phyloP scores from a whole-genome alignment of 2,113 vertebrate genomes.

The Morone saxatilis region DNA sequence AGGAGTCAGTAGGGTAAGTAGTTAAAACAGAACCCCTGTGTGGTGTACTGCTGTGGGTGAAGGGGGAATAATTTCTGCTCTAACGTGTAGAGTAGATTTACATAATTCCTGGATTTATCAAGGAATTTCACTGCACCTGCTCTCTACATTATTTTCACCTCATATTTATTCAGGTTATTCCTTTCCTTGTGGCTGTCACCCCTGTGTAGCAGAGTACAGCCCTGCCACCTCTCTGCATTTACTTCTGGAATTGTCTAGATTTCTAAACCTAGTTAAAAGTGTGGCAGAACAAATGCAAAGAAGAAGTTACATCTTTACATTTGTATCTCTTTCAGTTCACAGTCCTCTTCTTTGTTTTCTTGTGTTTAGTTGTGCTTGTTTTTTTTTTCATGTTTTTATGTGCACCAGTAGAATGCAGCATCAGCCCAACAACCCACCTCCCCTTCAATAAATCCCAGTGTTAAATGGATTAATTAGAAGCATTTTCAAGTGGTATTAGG shows the following conservation, averaged over 20 bases:
- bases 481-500: constrained; percentile 62
- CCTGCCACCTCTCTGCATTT: constrained; percentile 15
- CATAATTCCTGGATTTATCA: constrained; percentile 57
- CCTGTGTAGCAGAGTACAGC: neutral
- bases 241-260: neutral
- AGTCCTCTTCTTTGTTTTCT: neutral
- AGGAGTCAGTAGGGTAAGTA: constrained; percentile 94
- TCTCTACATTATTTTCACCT: constrained; percentile 49
- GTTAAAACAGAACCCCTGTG: constrained; percentile 34
- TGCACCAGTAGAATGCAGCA: neutral
- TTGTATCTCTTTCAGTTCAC: neutral
- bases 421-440: constrained; percentile 14
- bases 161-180: constrained; percentile 47
- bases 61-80: constrained; percentile 31
- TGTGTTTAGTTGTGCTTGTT: neutral
- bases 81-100: constrained; percentile 37
- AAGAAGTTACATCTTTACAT: neutral
- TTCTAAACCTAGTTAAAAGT: neutral
- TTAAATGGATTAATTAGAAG: constrained; percentile 59
- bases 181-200: constrained; percentile 23
- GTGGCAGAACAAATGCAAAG: neutral
- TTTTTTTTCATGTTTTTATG: neutral
- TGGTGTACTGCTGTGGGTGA: constrained; percentile 10
- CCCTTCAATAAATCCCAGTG: constrained; percentile 12
- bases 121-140: constrained; percentile 50